phyloP scores from a whole-genome alignment of 2,888 invertebrate species.

The Acrobasis suavella region DNA sequence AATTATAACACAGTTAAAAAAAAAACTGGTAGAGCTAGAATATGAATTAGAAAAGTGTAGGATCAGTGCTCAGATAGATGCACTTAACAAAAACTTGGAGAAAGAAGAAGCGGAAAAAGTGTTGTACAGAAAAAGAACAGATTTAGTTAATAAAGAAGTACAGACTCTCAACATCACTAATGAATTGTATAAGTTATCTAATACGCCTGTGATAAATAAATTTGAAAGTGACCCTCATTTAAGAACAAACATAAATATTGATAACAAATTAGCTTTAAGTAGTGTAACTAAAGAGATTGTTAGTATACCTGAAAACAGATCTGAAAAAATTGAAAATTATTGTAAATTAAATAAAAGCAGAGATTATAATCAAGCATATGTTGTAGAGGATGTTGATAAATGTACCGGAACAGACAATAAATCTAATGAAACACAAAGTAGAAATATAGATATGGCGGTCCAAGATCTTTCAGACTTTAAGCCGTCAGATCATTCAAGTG shows the following conservation, averaged over 20 bases:
- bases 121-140: conserved; percentile 46
- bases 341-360: conserved; percentile 80
- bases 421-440: conserved; percentile 4
- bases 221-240: conserved; percentile 62
- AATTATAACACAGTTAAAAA: conserved; percentile 63
- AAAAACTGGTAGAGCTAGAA: conserved; percentile 65
- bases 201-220: conserved; percentile 73
- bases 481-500: conserved; percentile 40
- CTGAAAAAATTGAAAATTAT: conserved; percentile 78
- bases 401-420: conserved; percentile 38
- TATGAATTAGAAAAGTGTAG: conserved; percentile 67
- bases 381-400: conserved; percentile 45
- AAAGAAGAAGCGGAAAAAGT: conserved; percentile 50
- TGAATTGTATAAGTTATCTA: conserved; percentile 57
- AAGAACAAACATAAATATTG: conserved; percentile 70
- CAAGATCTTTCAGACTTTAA: conserved; percentile 27
- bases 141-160: conserved; percentile 59
- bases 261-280: conserved; percentile 66
- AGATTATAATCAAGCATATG: conserved; percentile 56
- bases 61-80: conserved; percentile 61
- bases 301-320: conserved; percentile 64
- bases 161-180: conserved; percentile 53
- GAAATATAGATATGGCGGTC: conserved; percentile 28
- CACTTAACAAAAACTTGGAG: conserved; percentile 61
- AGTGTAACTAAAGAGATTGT: conserved; percentile 55